Evolutionary conservation across 1,140 invertebrate species (phyloP), one percentile per base, ranked within the genome.

Genomic region (Polyergus mexicanus): DNA sequence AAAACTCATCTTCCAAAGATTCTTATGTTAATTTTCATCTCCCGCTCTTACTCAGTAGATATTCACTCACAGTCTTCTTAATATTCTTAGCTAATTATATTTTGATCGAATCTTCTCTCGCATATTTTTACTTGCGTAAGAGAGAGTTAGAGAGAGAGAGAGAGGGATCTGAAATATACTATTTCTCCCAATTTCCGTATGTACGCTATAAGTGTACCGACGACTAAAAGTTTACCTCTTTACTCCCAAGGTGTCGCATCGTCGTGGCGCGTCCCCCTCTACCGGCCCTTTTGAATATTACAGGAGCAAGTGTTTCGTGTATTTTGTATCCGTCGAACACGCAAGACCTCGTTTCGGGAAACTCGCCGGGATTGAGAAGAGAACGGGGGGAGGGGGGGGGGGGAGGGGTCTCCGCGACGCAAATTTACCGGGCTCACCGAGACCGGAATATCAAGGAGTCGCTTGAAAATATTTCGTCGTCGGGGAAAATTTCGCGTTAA

Each of bases 271-370:
- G 11, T 68, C 41, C 7, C 22, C 3, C 19, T 19, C 78, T 54
- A 62, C 68, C 68, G 68, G 71, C 72, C 66, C 68, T 62, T 47
- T 25, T 83, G 68, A 83, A 83, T 74, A 74, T 83, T 83, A 62
- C 78, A 72, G 54, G 8, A 74, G 54, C 22, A 32, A 47, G 22
- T 63, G 54, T 60, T 72, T 72, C 25, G 68, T n/a, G 38, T 35
- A 74, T 83, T 74, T 60, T 60, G 25, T 44, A 81, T 81, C 78
- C n/a, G 38, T 72, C 35, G 19, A 60, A 72, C 51, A 22, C 66
- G 66, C 38, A n/a, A n/a, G 25, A 58, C 35, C 41, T 41, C 35
- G 25, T 58, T 71, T 16, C 11, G 25, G 54, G 51, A 62, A 28
- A 44, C 54, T 58, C 38, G 25, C 19, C 28, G 4, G 41, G 16